phyloP scores from a whole-genome alignment of 2,797 vertebrate species.

The Manis pentadactyla region DNA sequence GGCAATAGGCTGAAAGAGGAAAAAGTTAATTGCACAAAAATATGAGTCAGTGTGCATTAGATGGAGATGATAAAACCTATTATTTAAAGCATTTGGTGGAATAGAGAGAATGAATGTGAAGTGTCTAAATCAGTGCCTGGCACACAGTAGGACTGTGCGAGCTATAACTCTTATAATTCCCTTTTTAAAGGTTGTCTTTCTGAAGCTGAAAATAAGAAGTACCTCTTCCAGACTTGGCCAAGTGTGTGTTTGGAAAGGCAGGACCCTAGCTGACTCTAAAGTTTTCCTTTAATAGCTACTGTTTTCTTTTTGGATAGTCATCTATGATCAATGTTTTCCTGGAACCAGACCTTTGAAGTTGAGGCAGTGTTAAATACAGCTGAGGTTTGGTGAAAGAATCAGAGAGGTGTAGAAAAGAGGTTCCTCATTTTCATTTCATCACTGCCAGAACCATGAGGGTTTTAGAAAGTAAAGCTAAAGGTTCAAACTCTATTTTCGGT shows the following conservation, averaged over 20 bases:
- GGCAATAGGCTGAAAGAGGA: not conserved
- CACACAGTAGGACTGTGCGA: not conserved
- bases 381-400: not conserved
- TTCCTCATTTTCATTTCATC: not conserved
- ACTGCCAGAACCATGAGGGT: not conserved
- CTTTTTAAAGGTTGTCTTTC: not conserved
- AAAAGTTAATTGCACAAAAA: slow-evolving; percentile 11
- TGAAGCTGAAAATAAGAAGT: not conserved
- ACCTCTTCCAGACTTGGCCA: not conserved
- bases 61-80: not conserved
- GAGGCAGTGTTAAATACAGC: not conserved
- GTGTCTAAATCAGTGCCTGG: not conserved
- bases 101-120: not conserved
- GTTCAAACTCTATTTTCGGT: not conserved
- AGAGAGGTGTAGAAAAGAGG: not conserved
- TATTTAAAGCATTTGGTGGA: not conserved
- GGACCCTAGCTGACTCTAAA: not conserved
- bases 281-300: not conserved
- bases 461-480: slow-evolving; percentile 12
- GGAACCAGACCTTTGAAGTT: not conserved
- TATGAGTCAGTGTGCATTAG: not conserved
- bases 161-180: not conserved
- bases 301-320: not conserved
- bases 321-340: not conserved
- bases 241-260: not conserved